A percentile compares a stretch with the other conserved stretches of the same genome.
Evolutionary conservation across 2,797 vertebrate genomes (phyloP).

Genomic region (Gambelia wislizenii): DNA sequence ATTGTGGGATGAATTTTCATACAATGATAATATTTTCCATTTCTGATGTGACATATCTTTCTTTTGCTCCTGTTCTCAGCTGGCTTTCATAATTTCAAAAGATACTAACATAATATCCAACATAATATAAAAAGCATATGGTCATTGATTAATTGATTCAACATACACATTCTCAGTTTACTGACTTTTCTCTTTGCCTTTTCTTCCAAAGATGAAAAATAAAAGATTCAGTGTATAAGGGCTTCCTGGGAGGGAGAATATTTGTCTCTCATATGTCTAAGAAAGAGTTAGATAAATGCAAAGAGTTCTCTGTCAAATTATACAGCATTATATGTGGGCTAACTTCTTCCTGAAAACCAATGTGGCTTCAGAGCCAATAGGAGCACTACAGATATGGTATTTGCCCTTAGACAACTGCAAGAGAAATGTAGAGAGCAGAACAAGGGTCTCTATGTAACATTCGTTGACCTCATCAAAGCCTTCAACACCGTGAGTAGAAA

Average conservation of each 20-base stretch:
- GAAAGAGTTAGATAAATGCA: neutral
- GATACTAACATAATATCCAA: neutral
- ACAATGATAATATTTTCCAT: neutral
- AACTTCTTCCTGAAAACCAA: neutral
- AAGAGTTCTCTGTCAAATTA: neutral
- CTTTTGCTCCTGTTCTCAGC: constrained; percentile 7
- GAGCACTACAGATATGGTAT: too few relatives aligned
- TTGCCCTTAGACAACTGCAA: too few relatives aligned
- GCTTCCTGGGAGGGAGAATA: neutral
- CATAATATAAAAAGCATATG: neutral
- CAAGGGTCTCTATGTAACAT: too few relatives aligned
- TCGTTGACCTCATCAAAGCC: too few relatives aligned
- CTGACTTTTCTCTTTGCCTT: neutral
- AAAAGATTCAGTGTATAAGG: neutral
- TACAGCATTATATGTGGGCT: neutral
- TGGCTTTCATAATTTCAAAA: constrained; percentile 6
- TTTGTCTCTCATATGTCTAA: neutral
- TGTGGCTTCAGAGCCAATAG: too few relatives aligned
- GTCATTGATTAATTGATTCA: neutral
- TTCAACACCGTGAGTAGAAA: too few relatives aligned
- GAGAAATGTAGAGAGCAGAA: too few relatives aligned
- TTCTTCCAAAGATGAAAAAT: constrained; percentile 18
- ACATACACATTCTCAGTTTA: constrained; percentile 2
- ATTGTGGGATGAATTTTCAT: constrained; percentile 11
- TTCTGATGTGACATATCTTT: neutral